These are phyloP conservation scores for Musca vetustissima DNA, from an alignment of 1,140 invertebrate genomes.

Conservation along the genomic window DNA sequence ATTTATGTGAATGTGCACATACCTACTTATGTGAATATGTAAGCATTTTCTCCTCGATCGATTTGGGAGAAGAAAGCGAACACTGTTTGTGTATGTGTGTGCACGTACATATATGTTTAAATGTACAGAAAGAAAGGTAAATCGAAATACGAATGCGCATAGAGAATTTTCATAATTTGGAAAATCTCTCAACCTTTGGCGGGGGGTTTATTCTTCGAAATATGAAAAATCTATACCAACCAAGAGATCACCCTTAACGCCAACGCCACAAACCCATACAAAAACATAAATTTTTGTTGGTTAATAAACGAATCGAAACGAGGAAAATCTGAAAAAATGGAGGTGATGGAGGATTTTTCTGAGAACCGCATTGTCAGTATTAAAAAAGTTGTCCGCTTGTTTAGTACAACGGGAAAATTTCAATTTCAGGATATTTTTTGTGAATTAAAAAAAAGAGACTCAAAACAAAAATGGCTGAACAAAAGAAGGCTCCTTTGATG, in stretches of 20 bases:
- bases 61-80: too few relatives aligned
- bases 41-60: too few relatives aligned
- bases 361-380: background rate
- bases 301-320: too few relatives aligned
- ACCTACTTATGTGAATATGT: too few relatives aligned
- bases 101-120: too few relatives aligned
- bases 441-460: conserved; percentile 2
- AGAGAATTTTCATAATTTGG: conserved; percentile 2
- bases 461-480: conserved; percentile 46
- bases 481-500: conserved; percentile 53
- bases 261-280: conserved; percentile 16
- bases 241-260: background rate
- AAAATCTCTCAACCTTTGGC: background rate
- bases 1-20: too few relatives aligned
- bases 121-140: background rate
- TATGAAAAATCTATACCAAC: background rate
- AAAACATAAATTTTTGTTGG: too few relatives aligned
- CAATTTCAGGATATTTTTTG: conserved; percentile 16
- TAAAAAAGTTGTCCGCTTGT: conserved; percentile 16
- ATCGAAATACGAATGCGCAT: background rate
- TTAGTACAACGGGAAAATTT: conserved; percentile 15
- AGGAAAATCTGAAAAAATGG: background rate
- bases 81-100: too few relatives aligned
- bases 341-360: conserved; percentile 14
- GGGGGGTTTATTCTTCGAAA: too few relatives aligned